Conservation (phyloP, 2,797 vertebrate species). For the Lagorchestes hirsutus region DNA sequence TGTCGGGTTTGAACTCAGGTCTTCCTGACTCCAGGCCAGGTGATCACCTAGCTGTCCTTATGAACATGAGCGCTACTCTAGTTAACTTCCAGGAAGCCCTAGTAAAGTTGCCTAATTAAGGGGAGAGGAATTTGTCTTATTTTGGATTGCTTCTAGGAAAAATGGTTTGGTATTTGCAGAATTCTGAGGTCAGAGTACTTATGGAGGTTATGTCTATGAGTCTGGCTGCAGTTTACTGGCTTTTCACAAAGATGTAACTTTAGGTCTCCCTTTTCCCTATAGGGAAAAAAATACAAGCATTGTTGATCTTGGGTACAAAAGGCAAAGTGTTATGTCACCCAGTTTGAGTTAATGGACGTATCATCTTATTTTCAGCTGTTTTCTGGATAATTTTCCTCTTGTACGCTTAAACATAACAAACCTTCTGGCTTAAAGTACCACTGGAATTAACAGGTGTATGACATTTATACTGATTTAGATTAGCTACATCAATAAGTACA, state of each 20-base stretch:
- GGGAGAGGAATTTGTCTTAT: not conserved
- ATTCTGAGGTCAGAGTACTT: not conserved
- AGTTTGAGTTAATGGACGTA: constrained; percentile 46
- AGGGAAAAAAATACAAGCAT: not conserved
- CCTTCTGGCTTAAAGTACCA: not conserved
- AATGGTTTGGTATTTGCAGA: not conserved
- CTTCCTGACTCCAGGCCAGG: not conserved
- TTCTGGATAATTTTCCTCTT: constrained; percentile 38
- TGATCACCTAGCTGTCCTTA: constrained; percentile 8
- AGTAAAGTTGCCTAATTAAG: not conserved
- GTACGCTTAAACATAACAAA: constrained; percentile 1
- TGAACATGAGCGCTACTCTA: not conserved
- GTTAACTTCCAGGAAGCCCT: not conserved
- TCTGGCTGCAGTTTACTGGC: not conserved
- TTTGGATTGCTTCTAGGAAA: not conserved
- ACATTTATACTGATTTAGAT: constrained; percentile 41
- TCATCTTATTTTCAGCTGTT: constrained; percentile 40
- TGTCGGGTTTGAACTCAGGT: not conserved
- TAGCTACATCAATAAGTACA: constrained; percentile 36
- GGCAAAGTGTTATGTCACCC: not conserved
- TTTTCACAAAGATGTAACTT: not conserved
- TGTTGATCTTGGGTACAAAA: not conserved
- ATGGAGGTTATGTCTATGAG: not conserved
- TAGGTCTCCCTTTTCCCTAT: not conserved
- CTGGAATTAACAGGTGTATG: not conserved